These are phyloP conservation scores for Falco columbarius DNA, from an alignment of 2,797 vertebrate genomes.

Conservation along the genomic window DNA sequence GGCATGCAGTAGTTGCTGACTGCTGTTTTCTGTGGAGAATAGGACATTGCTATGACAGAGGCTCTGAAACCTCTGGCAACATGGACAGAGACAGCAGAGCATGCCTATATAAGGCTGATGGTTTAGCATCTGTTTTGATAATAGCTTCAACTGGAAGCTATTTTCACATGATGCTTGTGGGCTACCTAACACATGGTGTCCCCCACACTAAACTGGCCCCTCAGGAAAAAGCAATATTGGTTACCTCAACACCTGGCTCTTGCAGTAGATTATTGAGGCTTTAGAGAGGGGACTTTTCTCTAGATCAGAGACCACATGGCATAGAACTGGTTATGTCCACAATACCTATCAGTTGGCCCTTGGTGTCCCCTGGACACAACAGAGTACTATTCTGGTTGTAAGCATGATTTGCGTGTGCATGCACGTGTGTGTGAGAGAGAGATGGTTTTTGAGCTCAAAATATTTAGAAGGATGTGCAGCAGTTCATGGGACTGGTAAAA, in stretches of 20 bases:
- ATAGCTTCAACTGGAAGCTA: background rate
- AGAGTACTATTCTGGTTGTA: background rate
- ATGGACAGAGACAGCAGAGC: background rate
- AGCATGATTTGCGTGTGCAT: background rate
- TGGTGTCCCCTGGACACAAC: background rate
- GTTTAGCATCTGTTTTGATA: background rate
- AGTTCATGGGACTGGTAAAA: background rate
- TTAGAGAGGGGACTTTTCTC: background rate
- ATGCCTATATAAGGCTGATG: background rate
- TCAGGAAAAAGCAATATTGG: background rate
- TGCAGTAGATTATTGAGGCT: background rate
- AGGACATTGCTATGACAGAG: background rate
- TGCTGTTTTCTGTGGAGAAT: background rate
- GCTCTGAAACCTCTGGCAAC: conserved; percentile 32
- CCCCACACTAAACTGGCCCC: background rate
- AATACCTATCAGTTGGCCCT: background rate
- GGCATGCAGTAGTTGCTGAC: background rate
- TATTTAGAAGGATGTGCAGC: background rate
- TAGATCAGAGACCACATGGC: background rate
- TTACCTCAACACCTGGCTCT: background rate
- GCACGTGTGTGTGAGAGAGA: background rate
- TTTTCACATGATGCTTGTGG: background rate
- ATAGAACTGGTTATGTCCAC: background rate
- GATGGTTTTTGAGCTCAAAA: background rate
- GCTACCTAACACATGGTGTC: background rate